Evolutionary conservation across 2,888 invertebrate species (phyloP).

Genomic region (Eubasilissa splendida): DNA sequence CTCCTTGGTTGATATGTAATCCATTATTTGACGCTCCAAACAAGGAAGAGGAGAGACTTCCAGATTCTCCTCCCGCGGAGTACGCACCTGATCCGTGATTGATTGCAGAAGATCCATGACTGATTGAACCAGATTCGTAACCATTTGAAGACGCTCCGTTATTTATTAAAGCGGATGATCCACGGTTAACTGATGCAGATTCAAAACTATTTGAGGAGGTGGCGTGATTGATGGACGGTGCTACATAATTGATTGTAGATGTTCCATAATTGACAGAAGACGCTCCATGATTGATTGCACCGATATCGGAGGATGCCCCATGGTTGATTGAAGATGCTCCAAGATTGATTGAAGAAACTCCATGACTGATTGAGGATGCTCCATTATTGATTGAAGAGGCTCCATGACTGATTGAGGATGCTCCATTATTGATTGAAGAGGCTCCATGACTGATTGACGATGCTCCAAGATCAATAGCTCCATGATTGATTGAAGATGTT

Average conservation of each 20-base stretch:
- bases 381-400: neutral
- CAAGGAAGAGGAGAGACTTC: neutral
- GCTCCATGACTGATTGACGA: neutral
- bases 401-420: neutral
- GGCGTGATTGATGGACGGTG: neutral
- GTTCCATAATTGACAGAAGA: neutral
- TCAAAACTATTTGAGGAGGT: neutral
- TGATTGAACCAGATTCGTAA: neutral
- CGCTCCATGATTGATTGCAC: slow-evolving; percentile 8
- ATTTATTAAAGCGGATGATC: neutral
- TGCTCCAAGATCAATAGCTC: neutral
- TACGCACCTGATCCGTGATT: slow-evolving; percentile 21
- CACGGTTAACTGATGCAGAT: neutral
- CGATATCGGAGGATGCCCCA: slow-evolving; percentile 2
- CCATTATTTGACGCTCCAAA: slow-evolving; percentile 29
- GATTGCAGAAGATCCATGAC: neutral
- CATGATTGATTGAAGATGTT: neutral
- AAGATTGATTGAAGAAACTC: neutral
- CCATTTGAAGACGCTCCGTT: neutral
- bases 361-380: neutral
- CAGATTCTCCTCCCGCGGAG: slow-evolving; percentile 10
- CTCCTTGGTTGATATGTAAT: slow-evolving; percentile 2
- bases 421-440: neutral
- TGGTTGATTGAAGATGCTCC: slow-evolving; percentile 10
- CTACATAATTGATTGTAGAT: neutral